Percentiles rank a stretch among this genome's conserved stretches.
phyloP scores from a whole-genome alignment of 2,888 invertebrate species.

The Liopterus haemorrhoidalis region DNA sequence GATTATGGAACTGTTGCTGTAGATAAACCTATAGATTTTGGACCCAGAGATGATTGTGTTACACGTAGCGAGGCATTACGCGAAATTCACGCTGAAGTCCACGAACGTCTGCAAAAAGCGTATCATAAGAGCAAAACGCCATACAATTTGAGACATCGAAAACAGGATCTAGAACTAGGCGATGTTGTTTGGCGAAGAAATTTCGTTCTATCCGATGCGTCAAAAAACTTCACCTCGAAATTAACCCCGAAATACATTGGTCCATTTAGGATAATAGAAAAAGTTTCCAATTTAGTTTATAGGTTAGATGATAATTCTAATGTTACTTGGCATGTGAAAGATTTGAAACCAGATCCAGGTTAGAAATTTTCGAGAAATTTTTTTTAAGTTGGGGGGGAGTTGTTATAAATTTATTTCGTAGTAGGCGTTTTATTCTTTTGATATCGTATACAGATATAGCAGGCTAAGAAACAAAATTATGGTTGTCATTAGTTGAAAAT shows the following conservation, averaged over 20 bases:
- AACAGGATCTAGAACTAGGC: not conserved
- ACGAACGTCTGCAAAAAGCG: slow-evolving; percentile 1
- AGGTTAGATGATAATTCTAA: not conserved
- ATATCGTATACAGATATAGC: no score
- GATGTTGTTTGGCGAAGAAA: slow-evolving; percentile 3
- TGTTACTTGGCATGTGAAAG: slow-evolving; percentile 7
- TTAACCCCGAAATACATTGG: slow-evolving; percentile 24
- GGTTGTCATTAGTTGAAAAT: no score
- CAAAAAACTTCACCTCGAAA: slow-evolving; percentile 20
- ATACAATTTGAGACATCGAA: not conserved
- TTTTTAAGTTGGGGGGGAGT: no score
- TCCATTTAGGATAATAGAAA: slow-evolving; percentile 13
- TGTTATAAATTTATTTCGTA: no score
- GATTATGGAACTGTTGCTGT: not conserved
- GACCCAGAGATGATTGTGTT: not conserved
- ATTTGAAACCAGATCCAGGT: slow-evolving; percentile 9
- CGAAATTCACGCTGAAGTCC: not conserved
- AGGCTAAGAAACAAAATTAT: no score
- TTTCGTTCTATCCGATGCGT: slow-evolving; percentile 15
- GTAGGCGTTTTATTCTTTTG: no score
- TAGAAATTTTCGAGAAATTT: no score
- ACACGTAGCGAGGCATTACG: not conserved
- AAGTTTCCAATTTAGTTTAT: not conserved
- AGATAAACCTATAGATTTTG: slow-evolving; percentile 1
- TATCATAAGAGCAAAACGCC: not conserved